phyloP scores from a whole-genome alignment of 1,140 invertebrate species.

The Drosophila asahinai region DNA sequence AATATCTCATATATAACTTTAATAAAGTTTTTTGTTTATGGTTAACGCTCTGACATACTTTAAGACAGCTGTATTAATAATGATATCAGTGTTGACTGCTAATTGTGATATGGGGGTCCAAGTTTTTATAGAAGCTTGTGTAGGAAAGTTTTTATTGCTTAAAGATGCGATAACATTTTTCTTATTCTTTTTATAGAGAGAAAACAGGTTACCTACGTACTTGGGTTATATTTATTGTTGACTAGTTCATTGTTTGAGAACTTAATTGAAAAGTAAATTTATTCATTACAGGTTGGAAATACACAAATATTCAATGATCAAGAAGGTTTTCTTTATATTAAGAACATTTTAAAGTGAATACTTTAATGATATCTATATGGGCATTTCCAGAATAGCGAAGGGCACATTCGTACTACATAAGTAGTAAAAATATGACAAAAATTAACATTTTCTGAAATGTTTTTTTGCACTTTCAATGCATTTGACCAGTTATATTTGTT shows the following conservation, averaged over 20 bases:
- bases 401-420: no score
- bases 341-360: background rate
- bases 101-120: no score
- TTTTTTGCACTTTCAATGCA: no score
- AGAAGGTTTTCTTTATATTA: background rate
- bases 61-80: background rate
- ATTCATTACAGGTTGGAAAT: background rate
- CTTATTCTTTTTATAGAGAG: background rate
- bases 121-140: no score
- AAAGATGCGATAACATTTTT: background rate
- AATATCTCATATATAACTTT: background rate
- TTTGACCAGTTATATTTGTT: no score
- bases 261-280: background rate
- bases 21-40: background rate
- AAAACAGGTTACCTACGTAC: background rate
- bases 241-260: background rate
- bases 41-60: background rate
- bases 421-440: no score
- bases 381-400: no score
- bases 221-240: background rate
- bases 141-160: background rate
- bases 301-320: background rate
- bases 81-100: background rate
- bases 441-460: no score
- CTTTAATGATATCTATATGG: no score